Evolutionary conservation across 1,140 invertebrate species (phyloP).

Genomic region (Drosophila ironensis): DNA sequence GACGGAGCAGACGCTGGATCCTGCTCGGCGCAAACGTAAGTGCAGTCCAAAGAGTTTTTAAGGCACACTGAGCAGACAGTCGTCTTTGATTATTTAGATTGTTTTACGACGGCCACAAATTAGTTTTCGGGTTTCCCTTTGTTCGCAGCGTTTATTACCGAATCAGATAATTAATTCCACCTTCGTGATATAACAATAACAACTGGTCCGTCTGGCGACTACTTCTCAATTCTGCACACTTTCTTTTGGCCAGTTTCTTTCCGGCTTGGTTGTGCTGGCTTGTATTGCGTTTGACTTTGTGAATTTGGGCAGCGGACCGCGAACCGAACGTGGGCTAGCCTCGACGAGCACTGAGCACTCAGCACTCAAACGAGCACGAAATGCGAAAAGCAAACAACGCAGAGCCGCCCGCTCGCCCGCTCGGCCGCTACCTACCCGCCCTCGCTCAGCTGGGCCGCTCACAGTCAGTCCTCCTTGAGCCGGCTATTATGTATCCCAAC

Average conservation of each 20-base stretch:
- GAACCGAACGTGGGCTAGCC: conserved; percentile 61
- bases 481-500: not conserved
- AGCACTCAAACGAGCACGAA: conserved; percentile 52
- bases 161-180: conserved; percentile 40
- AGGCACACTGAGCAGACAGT: not conserved
- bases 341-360: conserved; percentile 54
- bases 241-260: conserved; percentile 48
- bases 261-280: conserved; percentile 28
- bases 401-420: not conserved
- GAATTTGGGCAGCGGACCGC: conserved; percentile 22
- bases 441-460: not conserved
- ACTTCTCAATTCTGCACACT: conserved; percentile 55
- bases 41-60: conserved; percentile 2
- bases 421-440: not conserved
- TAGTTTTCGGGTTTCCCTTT: conserved; percentile 16
- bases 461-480: conserved; percentile 12
- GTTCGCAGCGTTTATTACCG: conserved; percentile 38
- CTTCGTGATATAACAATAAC: conserved; percentile 25
- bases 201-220: conserved; percentile 8
- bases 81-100: conserved; percentile 20
- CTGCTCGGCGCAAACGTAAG: not conserved
- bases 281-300: conserved; percentile 21
- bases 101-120: conserved; percentile 4
- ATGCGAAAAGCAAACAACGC: conserved; percentile 54
- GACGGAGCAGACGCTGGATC: not conserved